These are phyloP conservation scores for Calameuta filiformis DNA, from an alignment of 2,888 invertebrate species.

Conservation along the genomic window DNA sequence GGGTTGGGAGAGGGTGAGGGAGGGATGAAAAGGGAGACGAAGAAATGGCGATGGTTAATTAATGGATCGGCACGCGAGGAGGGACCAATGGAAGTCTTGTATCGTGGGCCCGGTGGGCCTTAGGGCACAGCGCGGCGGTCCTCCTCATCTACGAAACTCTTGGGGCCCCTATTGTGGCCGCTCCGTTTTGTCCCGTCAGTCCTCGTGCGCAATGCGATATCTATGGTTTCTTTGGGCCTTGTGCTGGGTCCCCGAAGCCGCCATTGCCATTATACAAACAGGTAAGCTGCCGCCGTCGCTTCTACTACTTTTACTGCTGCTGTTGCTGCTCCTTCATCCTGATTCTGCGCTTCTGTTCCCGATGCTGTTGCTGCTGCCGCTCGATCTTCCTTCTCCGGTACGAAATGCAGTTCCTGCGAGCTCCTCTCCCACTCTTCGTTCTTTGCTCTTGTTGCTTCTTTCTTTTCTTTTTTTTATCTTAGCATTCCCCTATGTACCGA, in stretches of 20 bases:
- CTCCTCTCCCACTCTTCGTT: slow-evolving; percentile 16
- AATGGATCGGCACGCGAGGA: slow-evolving; percentile 60
- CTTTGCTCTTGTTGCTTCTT: background rate
- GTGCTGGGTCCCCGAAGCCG: slow-evolving; percentile 50
- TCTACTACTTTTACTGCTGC: slow-evolving; percentile 6
- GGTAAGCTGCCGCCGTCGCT: slow-evolving; percentile 14
- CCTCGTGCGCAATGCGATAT: slow-evolving; percentile 63
- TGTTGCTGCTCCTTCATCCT: background rate
- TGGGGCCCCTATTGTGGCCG: slow-evolving; percentile 51
- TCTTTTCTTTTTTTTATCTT: background rate
- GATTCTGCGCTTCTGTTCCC: background rate
- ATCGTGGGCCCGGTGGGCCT: slow-evolving; percentile 33
- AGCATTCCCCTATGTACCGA: background rate
- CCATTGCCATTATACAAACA: slow-evolving; percentile 43
- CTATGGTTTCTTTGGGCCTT: slow-evolving; percentile 58
- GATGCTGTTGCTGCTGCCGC: background rate
- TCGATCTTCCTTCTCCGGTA: background rate
- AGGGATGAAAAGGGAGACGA: slow-evolving; percentile 6
- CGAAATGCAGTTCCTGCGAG: slow-evolving; percentile 39
- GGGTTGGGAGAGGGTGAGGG: too few species aligned
- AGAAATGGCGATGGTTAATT: slow-evolving; percentile 54
- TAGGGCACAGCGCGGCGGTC: slow-evolving; percentile 9
- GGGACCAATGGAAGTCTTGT: slow-evolving; percentile 34
- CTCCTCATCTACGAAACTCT: slow-evolving; percentile 16
- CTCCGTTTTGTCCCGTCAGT: slow-evolving; percentile 65